Base-by-base conservation (phyloP, 35 echinoderm and acorn worm genomes). In the Heliocidaris erythrogramma region DNA sequence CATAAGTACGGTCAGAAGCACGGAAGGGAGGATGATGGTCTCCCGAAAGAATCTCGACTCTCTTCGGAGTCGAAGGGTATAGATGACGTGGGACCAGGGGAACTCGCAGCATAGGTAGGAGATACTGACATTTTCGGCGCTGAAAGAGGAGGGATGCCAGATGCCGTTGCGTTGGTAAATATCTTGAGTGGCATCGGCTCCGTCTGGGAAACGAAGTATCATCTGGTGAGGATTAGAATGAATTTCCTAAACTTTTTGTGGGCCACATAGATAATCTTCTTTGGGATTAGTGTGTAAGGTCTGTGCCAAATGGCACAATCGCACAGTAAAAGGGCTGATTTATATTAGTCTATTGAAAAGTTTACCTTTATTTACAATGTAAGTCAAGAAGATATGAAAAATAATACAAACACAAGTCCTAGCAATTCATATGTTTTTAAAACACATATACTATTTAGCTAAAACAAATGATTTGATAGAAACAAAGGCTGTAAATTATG, bases 11-110 rank as follows among this genome's bases (percentile, higher is more conserved):
- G 96, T 93, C 13, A 98, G 95, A 31, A 97, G 30, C 13, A 95
- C 94, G 94, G 95, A 96, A 5, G 97, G 97, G 12, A 98, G 69
- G 17, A 95, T 85, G 49, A 98, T 96, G 29, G 71, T 98, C 52
- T 94, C 49, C 13, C 95, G 49, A 42, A 97, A 98, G 91, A 98
- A 98, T 21, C 16, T 56, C 32, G 97, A 96, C 48, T 85, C 78
- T 30, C 97, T 93, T 11, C 85, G 84, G 17, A 98, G 94, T 0
- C 88, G 90, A 27, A 98, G 65, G n/a, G 69, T 93, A 94, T 97
- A 97, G 61, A 93, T 85, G 31, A 98, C 87, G 14, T 88, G 29
- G 13, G 97, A 92, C 61, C 30, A 97, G 11, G 96, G 93, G 35
- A 97, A 52, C 6, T 17, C 21, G 27, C 96, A 96, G n/a, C 96